Evolutionary conservation across 2,797 vertebrate species (phyloP).

Genomic region (Ambastaia sidthimunki): DNA sequence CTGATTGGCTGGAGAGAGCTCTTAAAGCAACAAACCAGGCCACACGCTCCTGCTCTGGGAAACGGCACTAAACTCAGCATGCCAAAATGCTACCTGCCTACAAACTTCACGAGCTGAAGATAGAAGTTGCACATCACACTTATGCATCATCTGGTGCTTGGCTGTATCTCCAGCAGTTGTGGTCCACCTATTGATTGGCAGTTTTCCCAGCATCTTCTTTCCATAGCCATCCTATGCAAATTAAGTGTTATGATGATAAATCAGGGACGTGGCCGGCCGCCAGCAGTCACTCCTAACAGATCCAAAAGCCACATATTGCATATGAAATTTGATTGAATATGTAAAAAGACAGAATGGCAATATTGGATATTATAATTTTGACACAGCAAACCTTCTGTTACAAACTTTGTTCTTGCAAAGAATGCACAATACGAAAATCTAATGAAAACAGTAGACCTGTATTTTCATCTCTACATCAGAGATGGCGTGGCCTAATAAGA

Average conservation of each 20-base stretch:
- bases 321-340: background rate
- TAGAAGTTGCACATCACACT: slow-evolving; percentile 52
- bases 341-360: background rate
- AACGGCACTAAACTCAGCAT: slow-evolving; percentile 53
- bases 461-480: too few species aligned
- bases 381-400: background rate
- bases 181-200: slow-evolving; percentile 30
- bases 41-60: slow-evolving; percentile 67
- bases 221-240: background rate
- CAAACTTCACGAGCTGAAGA: slow-evolving; percentile 69
- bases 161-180: slow-evolving; percentile 16
- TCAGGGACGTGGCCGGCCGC: background rate
- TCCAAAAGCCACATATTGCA: background rate
- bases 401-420: background rate
- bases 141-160: slow-evolving; percentile 15
- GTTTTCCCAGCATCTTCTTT: slow-evolving; percentile 1
- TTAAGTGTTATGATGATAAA: slow-evolving; percentile 13
- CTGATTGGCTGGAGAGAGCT: slow-evolving; percentile 72
- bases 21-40: slow-evolving; percentile 65
- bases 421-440: background rate
- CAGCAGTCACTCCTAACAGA: background rate
- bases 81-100: slow-evolving; percentile 40
- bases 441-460: too few species aligned
- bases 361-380: background rate
- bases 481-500: too few species aligned